These are phyloP conservation scores for Lissonota sp. DNA, from an alignment of 2,888 invertebrate genomes.

Conservation along the genomic window DNA sequence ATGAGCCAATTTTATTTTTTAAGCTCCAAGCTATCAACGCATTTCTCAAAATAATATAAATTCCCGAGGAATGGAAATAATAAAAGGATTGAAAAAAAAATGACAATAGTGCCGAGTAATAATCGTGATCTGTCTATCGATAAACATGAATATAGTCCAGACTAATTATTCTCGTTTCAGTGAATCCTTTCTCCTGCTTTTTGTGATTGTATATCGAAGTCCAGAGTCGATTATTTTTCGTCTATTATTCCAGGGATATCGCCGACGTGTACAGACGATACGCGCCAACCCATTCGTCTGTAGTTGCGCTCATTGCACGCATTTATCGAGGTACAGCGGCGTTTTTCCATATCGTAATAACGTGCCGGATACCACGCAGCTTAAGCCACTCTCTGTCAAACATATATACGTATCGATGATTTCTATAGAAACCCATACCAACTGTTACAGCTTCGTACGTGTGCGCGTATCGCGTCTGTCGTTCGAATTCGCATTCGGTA, in stretches of 20 bases:
- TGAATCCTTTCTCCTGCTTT: slow-evolving; percentile 26
- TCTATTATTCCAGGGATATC: slow-evolving; percentile 51
- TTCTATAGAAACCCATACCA: slow-evolving; percentile 12
- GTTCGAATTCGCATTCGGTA: no score
- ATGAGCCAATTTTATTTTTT: no score
- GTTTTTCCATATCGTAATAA: slow-evolving; percentile 39
- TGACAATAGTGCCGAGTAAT: slow-evolving; percentile 7
- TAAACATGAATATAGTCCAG: no score
- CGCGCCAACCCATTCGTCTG: slow-evolving; percentile 32
- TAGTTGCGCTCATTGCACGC: slow-evolving; percentile 26
- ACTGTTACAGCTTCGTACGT: slow-evolving; percentile 8
- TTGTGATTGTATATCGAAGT: neutral
- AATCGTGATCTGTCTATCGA: slow-evolving; percentile 6
- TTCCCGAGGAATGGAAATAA: no score
- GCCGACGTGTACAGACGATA: slow-evolving; percentile 2
- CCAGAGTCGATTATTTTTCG: slow-evolving; percentile 47
- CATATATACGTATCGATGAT: slow-evolving; percentile 23
- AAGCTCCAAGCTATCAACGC: no score
- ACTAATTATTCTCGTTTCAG: slow-evolving; percentile 53
- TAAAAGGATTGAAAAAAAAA: neutral
- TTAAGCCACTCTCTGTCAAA: no score
- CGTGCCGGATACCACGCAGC: slow-evolving; percentile 1
- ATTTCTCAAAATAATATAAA: no score
- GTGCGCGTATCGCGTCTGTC: slow-evolving; percentile 37
- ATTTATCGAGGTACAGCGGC: slow-evolving; percentile 29